These are phyloP conservation scores for Patella vulgata DNA, from an alignment of 1,140 invertebrate species.

Conservation along the genomic window DNA sequence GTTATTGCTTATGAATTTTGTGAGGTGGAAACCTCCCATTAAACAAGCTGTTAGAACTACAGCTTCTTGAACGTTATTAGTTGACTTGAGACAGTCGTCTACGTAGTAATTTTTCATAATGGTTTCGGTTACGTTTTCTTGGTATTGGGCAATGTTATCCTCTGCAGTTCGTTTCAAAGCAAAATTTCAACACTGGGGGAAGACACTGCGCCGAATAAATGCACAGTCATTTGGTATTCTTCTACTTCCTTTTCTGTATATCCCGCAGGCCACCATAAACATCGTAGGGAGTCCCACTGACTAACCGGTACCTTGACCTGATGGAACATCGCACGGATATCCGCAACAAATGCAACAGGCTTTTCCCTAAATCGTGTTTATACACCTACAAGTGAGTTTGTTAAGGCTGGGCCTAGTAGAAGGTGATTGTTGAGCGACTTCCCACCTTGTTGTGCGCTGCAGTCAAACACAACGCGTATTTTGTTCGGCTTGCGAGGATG, in stretches of 20 bases:
- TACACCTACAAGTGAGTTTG: conserved; percentile 6
- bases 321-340: conserved; percentile 34
- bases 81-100: conserved; percentile 26
- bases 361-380: conserved; percentile 22
- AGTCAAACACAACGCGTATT: no score
- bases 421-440: conserved; percentile 13
- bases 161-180: no score
- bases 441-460: no score
- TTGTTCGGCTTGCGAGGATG: conserved; percentile 5
- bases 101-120: conserved; percentile 27
- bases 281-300: conserved; percentile 17
- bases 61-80: conserved; percentile 1
- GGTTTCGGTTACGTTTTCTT: background rate
- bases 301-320: conserved; percentile 23
- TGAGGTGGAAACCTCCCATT: no score
- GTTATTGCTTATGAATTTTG: no score
- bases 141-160: no score
- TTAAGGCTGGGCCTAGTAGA: conserved; percentile 12
- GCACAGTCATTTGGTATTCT: no score
- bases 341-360: conserved; percentile 14
- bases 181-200: no score
- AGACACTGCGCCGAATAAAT: no score
- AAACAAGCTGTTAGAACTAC: no score
- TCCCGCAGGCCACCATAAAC: conserved; percentile 16
- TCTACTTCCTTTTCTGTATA: no score